Conservation (phyloP, 2,797 vertebrate species). For the Myotis findleyi region DNA sequence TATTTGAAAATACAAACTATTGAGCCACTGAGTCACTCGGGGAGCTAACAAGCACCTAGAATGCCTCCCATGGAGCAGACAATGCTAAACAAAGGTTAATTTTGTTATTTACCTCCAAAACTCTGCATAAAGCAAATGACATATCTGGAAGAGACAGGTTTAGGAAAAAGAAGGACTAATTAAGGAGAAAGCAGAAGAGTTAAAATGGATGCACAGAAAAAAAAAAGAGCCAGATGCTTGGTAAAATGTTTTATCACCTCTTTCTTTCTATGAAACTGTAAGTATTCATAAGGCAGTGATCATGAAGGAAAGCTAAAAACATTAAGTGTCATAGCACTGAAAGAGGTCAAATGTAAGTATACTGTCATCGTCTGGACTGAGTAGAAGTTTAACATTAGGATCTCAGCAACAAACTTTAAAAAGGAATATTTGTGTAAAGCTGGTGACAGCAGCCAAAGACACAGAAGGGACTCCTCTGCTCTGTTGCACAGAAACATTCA, state of each 20-base stretch:
- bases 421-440: background rate
- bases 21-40: background rate
- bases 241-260: background rate
- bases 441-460: background rate
- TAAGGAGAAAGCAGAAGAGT: background rate
- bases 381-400: fast-evolving
- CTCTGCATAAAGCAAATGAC: constrained; percentile 52
- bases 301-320: background rate
- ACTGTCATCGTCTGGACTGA: fast-evolving
- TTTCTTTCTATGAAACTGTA: background rate
- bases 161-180: constrained; percentile 44
- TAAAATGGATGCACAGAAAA: background rate
- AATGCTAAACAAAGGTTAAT: constrained; percentile 21
- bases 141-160: constrained; percentile 20
- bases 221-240: too few relatives aligned
- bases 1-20: background rate
- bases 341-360: background rate
- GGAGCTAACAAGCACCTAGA: constrained; percentile 15
- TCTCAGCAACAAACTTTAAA: background rate
- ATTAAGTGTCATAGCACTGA: background rate
- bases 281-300: background rate
- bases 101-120: constrained; percentile 23
- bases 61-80: background rate
- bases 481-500: background rate
- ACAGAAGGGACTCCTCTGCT: background rate